Conservation (phyloP, 2,888 invertebrate species). For the Caenorhabditis sp. region DNA sequence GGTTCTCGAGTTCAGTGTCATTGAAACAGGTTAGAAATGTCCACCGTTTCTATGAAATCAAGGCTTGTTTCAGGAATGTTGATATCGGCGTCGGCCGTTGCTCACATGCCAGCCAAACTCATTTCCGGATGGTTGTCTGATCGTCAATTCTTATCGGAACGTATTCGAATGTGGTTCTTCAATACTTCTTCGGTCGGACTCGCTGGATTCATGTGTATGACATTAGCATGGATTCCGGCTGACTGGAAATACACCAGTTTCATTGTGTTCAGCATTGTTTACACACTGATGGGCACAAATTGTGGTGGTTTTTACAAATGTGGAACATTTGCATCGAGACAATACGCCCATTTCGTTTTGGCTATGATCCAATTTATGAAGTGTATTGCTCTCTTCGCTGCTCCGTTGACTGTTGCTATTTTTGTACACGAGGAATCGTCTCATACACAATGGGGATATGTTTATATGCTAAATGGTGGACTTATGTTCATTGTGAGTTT, state of each 20-base stretch:
- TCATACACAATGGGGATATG: slow-evolving; percentile 42
- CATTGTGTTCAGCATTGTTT: slow-evolving; percentile 52
- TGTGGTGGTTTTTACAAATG: slow-evolving; percentile 68
- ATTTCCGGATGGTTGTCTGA: slow-evolving; percentile 58
- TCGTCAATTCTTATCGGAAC: slow-evolving; percentile 47
- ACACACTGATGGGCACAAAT: slow-evolving; percentile 59
- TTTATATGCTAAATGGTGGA: slow-evolving; percentile 46
- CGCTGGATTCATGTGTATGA: slow-evolving; percentile 48
- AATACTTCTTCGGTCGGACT: slow-evolving; percentile 59
- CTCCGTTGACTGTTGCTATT: slow-evolving; percentile 55
- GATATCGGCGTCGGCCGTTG: slow-evolving; percentile 35
- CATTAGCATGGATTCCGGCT: slow-evolving; percentile 50
- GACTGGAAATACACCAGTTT: slow-evolving; percentile 42
- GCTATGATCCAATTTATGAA: slow-evolving; percentile 65
- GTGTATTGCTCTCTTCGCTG: slow-evolving; percentile 62
- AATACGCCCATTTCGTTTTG: slow-evolving; percentile 62
- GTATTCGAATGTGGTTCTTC: slow-evolving; percentile 54
- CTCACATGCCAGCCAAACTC: slow-evolving; percentile 57
- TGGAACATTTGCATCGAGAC: slow-evolving; percentile 59
- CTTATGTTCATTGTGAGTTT: slow-evolving; percentile 39
- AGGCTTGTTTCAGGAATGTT: slow-evolving; percentile 37
- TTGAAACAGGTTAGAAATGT: slow-evolving; percentile 44
- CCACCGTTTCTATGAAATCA: too few species aligned
- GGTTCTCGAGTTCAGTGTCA: slow-evolving; percentile 53
- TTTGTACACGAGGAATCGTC: slow-evolving; percentile 53